These are phyloP conservation scores for Peromyscus aztecus DNA, from an alignment of 2,797 vertebrate genomes.

Conservation along the genomic window DNA sequence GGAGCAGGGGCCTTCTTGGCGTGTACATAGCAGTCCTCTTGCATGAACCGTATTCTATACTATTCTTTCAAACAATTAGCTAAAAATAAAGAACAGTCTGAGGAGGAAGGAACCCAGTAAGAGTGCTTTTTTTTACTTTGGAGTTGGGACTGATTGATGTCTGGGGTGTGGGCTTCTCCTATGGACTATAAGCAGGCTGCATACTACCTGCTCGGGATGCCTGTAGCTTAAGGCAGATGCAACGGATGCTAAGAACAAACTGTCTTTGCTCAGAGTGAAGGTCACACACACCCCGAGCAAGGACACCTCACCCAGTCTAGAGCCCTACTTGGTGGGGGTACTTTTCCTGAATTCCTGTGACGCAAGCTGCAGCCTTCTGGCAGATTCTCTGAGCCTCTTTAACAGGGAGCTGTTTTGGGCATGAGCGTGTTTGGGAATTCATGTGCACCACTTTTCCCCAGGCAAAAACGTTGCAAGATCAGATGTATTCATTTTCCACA, in stretches of 20 bases:
- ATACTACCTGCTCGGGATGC: background rate
- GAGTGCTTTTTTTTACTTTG: background rate
- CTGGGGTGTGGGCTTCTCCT: background rate
- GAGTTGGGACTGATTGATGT: background rate
- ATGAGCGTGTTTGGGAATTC: background rate
- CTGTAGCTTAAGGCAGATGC: background rate
- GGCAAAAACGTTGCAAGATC: conserved; percentile 66
- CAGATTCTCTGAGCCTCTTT: background rate
- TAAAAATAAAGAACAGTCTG: background rate
- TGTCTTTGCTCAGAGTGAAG: background rate
- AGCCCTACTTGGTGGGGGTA: background rate
- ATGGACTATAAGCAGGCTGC: background rate
- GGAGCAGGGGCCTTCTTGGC: background rate
- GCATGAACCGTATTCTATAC: background rate
- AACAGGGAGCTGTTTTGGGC: background rate
- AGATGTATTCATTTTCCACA: conserved; percentile 69
- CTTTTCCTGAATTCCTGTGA: background rate
- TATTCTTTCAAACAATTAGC: background rate
- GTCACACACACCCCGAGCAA: background rate
- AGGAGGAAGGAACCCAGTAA: background rate
- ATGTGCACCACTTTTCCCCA: background rate
- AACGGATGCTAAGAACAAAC: background rate
- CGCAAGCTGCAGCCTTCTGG: background rate
- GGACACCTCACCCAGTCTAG: background rate
- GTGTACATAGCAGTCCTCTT: background rate